Percentiles rank a stretch among this genome's conserved stretches.
phyloP scores from a whole-genome alignment of 1,140 invertebrate species.

The Monochamus saltuarius region DNA sequence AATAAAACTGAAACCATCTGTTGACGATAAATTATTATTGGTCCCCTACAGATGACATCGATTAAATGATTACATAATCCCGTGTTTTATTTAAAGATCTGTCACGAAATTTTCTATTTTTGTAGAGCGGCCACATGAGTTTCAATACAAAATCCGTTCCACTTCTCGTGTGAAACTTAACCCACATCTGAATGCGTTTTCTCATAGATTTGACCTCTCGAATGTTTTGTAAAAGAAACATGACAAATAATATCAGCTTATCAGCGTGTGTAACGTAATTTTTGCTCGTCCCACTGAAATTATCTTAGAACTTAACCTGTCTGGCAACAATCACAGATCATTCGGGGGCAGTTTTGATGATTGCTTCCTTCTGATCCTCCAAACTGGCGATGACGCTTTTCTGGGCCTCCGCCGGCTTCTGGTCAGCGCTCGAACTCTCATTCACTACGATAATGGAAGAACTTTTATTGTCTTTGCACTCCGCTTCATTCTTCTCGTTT shows the following conservation, averaged over 20 bases:
- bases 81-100: too few species aligned
- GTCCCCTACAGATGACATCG: too few species aligned
- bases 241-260: constrained; percentile 1
- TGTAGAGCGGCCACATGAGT: too few species aligned
- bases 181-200: too few species aligned
- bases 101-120: too few species aligned
- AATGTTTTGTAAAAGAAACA: constrained; percentile 13
- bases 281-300: constrained; percentile 14
- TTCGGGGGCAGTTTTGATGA: constrained; percentile 40
- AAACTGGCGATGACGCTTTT: constrained; percentile 41
- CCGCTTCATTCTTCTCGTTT: constrained; percentile 19
- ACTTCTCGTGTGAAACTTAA: too few species aligned
- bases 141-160: too few species aligned
- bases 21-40: too few species aligned
- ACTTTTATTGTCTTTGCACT: constrained; percentile 31
- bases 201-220: background rate
- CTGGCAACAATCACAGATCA: constrained; percentile 43
- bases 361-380: constrained; percentile 30
- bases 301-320: constrained; percentile 9
- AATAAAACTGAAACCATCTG: too few species aligned
- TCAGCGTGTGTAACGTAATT: constrained; percentile 13
- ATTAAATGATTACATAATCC: too few species aligned
- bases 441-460: constrained; percentile 37
- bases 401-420: constrained; percentile 20
- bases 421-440: constrained; percentile 9